Evolutionary conservation across 2,797 vertebrate genomes (phyloP).

Genomic region (Picus viridis): DNA sequence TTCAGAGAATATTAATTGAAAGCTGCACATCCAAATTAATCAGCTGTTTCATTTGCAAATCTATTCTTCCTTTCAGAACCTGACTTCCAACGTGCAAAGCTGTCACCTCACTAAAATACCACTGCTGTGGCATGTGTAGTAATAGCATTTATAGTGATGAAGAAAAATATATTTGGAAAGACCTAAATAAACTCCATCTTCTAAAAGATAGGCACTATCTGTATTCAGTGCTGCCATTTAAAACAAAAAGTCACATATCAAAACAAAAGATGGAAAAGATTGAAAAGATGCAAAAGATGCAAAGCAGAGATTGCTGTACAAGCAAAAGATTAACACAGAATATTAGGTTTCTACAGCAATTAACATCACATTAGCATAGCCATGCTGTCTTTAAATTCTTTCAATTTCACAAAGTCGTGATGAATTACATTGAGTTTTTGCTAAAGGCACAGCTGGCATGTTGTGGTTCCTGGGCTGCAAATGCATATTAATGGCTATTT

Average conservation of each 20-base stretch:
- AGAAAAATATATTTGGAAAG: not conserved
- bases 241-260: slow-evolving; percentile 10
- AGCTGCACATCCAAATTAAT: slow-evolving; percentile 24
- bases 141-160: not conserved
- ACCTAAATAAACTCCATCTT: slow-evolving; percentile 5
- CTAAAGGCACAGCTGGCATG: slow-evolving; percentile 11
- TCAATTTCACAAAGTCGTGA: not conserved
- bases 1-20: slow-evolving; percentile 1
- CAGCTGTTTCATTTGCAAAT: slow-evolving; percentile 48
- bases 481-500: slow-evolving; percentile 23
- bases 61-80: slow-evolving; percentile 18
- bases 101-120: not conserved
- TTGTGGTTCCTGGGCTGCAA: slow-evolving; percentile 17
- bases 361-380: slow-evolving; percentile 54
- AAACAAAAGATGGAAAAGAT: not conserved
- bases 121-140: not conserved
- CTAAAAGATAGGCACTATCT: not conserved
- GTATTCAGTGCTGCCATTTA: not conserved
- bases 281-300: not conserved
- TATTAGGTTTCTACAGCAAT: slow-evolving; percentile 48
- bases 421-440: slow-evolving; percentile 14
- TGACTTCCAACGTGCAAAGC: slow-evolving; percentile 18
- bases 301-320: slow-evolving; percentile 1
- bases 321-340: slow-evolving; percentile 15
- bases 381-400: slow-evolving; percentile 31